phyloP scores from a whole-genome alignment of 2,888 invertebrate genomes.

The Cistogaster globosa region DNA sequence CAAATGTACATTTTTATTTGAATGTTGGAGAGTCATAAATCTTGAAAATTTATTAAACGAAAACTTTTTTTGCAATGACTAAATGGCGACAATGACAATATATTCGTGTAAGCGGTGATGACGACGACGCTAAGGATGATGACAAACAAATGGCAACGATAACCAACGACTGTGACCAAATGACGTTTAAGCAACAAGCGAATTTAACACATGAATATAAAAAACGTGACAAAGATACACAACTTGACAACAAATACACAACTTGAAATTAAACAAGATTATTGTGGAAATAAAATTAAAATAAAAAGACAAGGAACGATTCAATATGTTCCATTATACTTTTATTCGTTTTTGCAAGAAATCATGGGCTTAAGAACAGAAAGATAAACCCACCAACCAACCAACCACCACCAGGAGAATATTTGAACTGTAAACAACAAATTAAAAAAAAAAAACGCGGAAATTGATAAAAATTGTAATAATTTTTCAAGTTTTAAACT shows the following conservation, averaged over 20 bases:
- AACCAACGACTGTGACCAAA: slow-evolving; percentile 31
- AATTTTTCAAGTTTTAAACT: slow-evolving; percentile 55
- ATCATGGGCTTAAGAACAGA: slow-evolving; percentile 32
- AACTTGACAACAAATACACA: slow-evolving; percentile 60
- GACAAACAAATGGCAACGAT: slow-evolving; percentile 17
- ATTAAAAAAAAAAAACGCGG: slow-evolving; percentile 50
- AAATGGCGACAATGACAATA: slow-evolving; percentile 53
- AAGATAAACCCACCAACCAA: slow-evolving; percentile 41
- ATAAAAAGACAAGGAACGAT: background rate
- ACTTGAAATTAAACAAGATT: slow-evolving; percentile 58
- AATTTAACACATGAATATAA: slow-evolving; percentile 39
- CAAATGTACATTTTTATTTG: slow-evolving; percentile 17
- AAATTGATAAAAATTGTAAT: slow-evolving; percentile 59
- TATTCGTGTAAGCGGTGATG: background rate
- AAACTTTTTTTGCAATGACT: slow-evolving; percentile 55
- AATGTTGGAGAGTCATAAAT: slow-evolving; percentile 64
- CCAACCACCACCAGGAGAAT: slow-evolving; percentile 4
- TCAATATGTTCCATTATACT: slow-evolving; percentile 27
- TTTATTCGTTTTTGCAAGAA: background rate
- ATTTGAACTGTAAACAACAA: slow-evolving; percentile 52
- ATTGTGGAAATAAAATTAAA: slow-evolving; percentile 50
- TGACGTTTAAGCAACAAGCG: slow-evolving; percentile 50
- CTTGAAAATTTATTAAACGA: slow-evolving; percentile 68
- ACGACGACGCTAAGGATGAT: slow-evolving; percentile 19
- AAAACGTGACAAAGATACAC: slow-evolving; percentile 64